Percentiles rank a stretch among this genome's conserved stretches.
Conservation (phyloP, 2,797 vertebrate genomes). For the Hozukius guyotensis region DNA sequence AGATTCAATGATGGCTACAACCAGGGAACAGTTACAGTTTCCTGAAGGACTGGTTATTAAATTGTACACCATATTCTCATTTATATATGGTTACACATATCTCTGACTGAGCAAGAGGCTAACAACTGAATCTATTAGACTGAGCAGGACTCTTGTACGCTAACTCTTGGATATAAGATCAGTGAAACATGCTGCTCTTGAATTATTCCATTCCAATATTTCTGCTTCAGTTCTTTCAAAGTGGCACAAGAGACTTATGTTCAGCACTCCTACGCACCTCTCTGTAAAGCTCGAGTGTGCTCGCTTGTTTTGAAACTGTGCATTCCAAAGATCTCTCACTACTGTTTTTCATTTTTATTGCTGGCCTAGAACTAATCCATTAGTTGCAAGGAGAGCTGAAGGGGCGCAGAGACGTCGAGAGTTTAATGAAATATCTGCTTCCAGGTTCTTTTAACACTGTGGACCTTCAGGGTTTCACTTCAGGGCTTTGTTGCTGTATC, state of each 20-base stretch:
- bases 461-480: constrained; percentile 18
- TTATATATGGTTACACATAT: background rate
- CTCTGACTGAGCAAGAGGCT: background rate
- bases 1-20: background rate
- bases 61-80: background rate
- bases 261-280: constrained; percentile 6
- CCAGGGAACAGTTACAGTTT: background rate
- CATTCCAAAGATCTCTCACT: constrained; percentile 27
- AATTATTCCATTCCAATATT: constrained; percentile 21
- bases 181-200: constrained; percentile 11
- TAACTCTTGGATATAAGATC: constrained; percentile 6
- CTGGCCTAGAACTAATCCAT: constrained; percentile 28
- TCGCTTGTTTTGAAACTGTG: constrained; percentile 30
- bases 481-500: constrained; percentile 21
- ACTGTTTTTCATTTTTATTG: constrained; percentile 39
- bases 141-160: background rate
- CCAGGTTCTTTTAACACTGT: constrained; percentile 26
- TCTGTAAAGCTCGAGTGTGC: background rate
- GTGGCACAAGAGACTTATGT: constrained; percentile 19
- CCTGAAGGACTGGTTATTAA: background rate
- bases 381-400: background rate
- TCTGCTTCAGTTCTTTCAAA: constrained; percentile 24
- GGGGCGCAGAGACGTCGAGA: background rate
- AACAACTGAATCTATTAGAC: background rate
- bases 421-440: constrained; percentile 50